Evolutionary conservation across 2,113 vertebrate genomes (phyloP).

Genomic region (Psophia crepitans): DNA sequence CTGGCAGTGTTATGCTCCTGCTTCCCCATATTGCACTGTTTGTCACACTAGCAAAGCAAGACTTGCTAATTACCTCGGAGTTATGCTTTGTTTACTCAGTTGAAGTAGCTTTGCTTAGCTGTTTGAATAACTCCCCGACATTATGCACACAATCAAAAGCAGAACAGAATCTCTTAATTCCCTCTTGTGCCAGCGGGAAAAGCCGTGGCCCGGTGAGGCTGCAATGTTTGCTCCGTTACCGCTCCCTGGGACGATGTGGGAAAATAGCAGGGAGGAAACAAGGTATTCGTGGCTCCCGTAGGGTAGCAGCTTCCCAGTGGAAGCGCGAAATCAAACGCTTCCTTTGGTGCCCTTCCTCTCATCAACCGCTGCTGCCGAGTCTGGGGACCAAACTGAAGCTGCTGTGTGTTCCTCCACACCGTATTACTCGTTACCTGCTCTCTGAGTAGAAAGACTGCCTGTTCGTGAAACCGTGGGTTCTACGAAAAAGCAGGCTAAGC

Average conservation of each 20-base stretch:
- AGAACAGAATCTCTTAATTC: background rate
- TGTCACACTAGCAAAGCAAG: background rate
- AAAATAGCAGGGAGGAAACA: background rate
- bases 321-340: background rate
- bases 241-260: background rate
- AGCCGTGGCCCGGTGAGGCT: background rate
- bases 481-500: background rate
- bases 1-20: background rate
- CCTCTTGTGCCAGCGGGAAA: background rate
- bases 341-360: background rate
- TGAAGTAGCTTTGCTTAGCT: background rate
- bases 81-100: background rate
- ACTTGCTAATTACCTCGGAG: background rate
- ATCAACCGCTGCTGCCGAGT: background rate
- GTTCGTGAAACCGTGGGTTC: background rate
- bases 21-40: background rate
- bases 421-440: background rate
- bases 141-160: background rate
- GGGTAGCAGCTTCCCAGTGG: background rate
- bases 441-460: background rate
- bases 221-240: background rate
- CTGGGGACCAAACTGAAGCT: background rate
- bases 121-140: background rate
- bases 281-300: background rate
- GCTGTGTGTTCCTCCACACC: background rate